Evolutionary conservation across 2,113 vertebrate species (phyloP).

Genomic region (Ploceus nigricollis): DNA sequence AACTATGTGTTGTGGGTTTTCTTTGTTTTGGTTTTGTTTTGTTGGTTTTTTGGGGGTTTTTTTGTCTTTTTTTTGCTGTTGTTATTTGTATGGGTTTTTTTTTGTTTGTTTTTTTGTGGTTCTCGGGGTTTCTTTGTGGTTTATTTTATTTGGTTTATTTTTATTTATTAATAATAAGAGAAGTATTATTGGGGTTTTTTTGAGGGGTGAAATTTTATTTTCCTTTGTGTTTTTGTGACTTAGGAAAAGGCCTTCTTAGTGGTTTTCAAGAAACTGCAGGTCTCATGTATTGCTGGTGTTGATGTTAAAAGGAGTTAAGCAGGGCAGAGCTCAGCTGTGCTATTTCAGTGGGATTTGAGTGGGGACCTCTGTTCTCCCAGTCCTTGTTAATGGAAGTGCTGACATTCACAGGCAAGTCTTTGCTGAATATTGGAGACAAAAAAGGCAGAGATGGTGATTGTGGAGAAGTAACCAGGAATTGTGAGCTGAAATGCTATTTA

Average conservation of each 20-base stretch:
- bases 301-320: neutral
- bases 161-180: neutral
- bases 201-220: accelerated
- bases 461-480: neutral
- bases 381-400: neutral
- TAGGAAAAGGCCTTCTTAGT: neutral
- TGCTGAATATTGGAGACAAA: neutral
- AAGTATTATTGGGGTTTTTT: accelerated
- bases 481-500: neutral
- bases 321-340: neutral
- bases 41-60: too few relatives aligned
- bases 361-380: neutral
- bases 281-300: neutral
- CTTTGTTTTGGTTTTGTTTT: neutral
- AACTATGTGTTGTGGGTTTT: neutral
- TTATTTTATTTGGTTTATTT: neutral
- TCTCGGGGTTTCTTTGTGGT: neutral
- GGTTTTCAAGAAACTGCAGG: neutral
- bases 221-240: neutral
- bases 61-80: neutral
- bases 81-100: neutral
- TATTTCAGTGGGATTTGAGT: neutral
- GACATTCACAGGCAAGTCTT: neutral
- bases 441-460: neutral
- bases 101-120: neutral